phyloP scores from a whole-genome alignment of 2,113 vertebrate species.

The Ictidomys tridecemlineatus region DNA sequence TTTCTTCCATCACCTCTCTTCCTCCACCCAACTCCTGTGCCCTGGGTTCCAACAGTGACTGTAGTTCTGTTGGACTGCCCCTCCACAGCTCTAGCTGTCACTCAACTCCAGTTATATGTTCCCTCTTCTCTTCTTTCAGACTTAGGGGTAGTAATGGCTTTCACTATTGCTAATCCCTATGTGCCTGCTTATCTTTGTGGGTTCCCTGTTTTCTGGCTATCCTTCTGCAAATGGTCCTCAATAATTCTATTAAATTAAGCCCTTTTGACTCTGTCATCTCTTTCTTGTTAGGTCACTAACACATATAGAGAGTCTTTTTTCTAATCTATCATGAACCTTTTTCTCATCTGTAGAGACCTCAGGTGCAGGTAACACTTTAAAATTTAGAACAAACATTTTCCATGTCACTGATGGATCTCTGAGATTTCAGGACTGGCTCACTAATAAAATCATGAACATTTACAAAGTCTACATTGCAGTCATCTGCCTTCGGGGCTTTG shows the following conservation, averaged over 20 bases:
- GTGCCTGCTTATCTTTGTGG: neutral
- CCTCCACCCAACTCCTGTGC: accelerated
- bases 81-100: neutral
- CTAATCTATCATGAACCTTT: neutral
- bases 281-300: neutral
- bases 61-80: neutral
- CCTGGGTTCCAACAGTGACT: neutral
- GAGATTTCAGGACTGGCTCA: neutral
- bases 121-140: neutral
- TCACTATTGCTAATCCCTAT: neutral
- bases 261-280: neutral
- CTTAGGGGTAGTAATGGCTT: neutral
- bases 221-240: neutral
- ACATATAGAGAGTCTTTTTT: neutral
- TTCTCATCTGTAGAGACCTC: neutral
- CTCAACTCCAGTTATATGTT: neutral
- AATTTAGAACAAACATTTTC: neutral
- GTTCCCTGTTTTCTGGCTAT: neutral
- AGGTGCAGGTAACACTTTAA: neutral
- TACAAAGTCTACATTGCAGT: neutral
- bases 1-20: neutral
- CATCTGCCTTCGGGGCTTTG: neutral
- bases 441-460: neutral
- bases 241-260: neutral
- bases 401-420: neutral